Evolutionary conservation across 1,140 invertebrate species (phyloP), one percentile per base, ranked within the genome.

Genomic region (Notospermus geniculatus): DNA sequence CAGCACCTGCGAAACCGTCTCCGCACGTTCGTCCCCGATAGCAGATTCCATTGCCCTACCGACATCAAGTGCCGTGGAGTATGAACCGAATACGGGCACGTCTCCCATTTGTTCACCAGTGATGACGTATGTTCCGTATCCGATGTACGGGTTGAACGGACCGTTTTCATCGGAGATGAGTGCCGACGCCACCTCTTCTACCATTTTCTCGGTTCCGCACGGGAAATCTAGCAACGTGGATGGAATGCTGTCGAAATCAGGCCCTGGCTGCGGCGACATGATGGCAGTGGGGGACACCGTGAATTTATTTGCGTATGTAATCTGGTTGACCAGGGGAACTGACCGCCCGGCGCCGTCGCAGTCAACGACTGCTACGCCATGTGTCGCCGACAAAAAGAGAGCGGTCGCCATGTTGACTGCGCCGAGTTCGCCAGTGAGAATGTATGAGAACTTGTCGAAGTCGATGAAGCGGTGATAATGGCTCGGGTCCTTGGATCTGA

Each of bases 261-360:
- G 46, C 25, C 46, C 46, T 19, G 46, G 19, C 19, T 50, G 46
- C n/a, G 46, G 46, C n/a, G 46, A 50, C 46, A 50, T 50, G 46
- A 50, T 50, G 9, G 46, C 46, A 19, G 46, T 50, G 9, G 46
- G 46, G 19, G 46, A 50, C 4, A 50, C 46, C 19, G 46, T 7
- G 46, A 50, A 50, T n/a, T 50, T 50, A n/a, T 50, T n/a, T 9
- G 46, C 46, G 46, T 50, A 50, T 27, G 46, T 50, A n/a, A 50
- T 50, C n/a, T 50, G 46, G 25, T 50, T 50, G 46, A 50, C 46
- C n/a, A 50, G 46, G 19, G 46, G 46, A n/a, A 50, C 46, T 23
- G 46, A 50, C 4, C 46, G 46, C 46, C 46, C 46, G 9, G 46
- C 46, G 19, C 46, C 46, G n/a, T 50, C 46, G n/a, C 46, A 50